Evolutionary conservation across 2,888 invertebrate species (phyloP).

Genomic region (Hypomecis punctinalis): DNA sequence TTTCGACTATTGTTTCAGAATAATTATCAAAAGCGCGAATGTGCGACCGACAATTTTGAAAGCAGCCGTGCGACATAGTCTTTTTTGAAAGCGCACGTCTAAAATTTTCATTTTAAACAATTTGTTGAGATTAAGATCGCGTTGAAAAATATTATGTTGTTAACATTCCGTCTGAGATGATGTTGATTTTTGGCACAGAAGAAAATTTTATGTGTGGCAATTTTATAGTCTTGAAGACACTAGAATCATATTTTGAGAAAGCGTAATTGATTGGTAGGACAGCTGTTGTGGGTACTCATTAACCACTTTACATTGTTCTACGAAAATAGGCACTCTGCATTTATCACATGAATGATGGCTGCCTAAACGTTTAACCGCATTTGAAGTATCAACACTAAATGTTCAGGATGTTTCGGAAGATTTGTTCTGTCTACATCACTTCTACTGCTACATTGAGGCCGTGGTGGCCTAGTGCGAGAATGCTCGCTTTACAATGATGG

Average conservation of each 20-base stretch:
- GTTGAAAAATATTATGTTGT: slow-evolving; percentile 80
- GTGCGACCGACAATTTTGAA: slow-evolving; percentile 44
- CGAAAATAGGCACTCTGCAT: slow-evolving; percentile 49
- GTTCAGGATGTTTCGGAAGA: neutral
- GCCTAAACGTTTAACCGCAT: slow-evolving; percentile 21
- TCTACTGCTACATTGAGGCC: too few relatives aligned
- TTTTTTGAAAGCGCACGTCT: slow-evolving; percentile 65
- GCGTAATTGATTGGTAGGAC: slow-evolving; percentile 76
- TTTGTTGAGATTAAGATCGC: slow-evolving; percentile 77
- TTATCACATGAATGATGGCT: slow-evolving; percentile 28
- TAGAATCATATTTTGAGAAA: slow-evolving; percentile 74
- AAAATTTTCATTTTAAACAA: slow-evolving; percentile 76
- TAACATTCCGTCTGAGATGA: slow-evolving; percentile 76
- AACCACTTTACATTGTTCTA: slow-evolving; percentile 64
- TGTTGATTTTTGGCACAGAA: slow-evolving; percentile 80
- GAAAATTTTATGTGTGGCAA: slow-evolving; percentile 73
- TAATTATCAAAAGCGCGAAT: slow-evolving; percentile 65
- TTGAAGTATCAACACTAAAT: slow-evolving; percentile 6
- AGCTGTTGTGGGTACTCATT: slow-evolving; percentile 71
- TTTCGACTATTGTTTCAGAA: slow-evolving; percentile 73
- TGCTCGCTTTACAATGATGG: too few relatives aligned
- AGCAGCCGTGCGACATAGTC: slow-evolving; percentile 52
- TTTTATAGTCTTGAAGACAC: slow-evolving; percentile 75
- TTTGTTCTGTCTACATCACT: too few relatives aligned
- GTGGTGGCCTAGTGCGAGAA: too few relatives aligned